Conservation (phyloP, 2,797 vertebrate genomes). For the Rhadinocentrus ornatus region DNA sequence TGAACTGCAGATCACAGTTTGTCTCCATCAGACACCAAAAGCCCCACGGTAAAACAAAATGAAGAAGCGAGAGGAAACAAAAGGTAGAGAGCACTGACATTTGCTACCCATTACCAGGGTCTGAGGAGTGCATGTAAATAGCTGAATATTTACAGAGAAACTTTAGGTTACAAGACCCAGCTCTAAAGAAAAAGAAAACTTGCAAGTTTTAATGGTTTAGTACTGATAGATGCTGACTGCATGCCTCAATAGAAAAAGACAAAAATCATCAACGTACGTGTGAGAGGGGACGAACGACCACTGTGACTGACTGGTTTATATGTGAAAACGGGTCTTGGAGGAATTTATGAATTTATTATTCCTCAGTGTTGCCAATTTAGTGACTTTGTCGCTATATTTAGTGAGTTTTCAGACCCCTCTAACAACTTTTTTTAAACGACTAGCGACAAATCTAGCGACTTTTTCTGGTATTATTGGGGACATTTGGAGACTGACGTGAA, state of each 20-base stretch:
- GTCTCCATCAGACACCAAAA: slow-evolving; percentile 17
- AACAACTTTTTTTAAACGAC: too few species aligned
- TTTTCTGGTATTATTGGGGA: too few species aligned
- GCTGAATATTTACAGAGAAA: slow-evolving; percentile 31
- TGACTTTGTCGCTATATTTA: too few species aligned
- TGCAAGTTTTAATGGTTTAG: neutral
- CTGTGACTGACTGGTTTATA: too few species aligned
- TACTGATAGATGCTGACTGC: neutral
- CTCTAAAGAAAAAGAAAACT: slow-evolving; percentile 15
- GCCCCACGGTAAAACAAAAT: slow-evolving; percentile 16
- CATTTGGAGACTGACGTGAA: too few species aligned
- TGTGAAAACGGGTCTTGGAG: too few species aligned
- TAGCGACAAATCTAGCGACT: too few species aligned
- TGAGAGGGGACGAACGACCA: too few species aligned
- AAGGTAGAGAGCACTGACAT: slow-evolving; percentile 67
- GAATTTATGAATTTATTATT: too few species aligned
- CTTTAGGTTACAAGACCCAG: slow-evolving; percentile 13
- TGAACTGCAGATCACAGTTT: neutral
- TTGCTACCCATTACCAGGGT: slow-evolving; percentile 60
- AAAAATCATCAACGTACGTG: too few species aligned
- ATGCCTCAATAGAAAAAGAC: slow-evolving; percentile 15
- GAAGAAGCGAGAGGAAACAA: slow-evolving; percentile 31
- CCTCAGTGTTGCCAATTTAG: too few species aligned
- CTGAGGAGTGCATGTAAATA: slow-evolving; percentile 33
- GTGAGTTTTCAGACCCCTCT: too few species aligned